These are phyloP conservation scores for Theristus sp. DNA, from an alignment of 2,888 invertebrate species.

Conservation along the genomic window DNA sequence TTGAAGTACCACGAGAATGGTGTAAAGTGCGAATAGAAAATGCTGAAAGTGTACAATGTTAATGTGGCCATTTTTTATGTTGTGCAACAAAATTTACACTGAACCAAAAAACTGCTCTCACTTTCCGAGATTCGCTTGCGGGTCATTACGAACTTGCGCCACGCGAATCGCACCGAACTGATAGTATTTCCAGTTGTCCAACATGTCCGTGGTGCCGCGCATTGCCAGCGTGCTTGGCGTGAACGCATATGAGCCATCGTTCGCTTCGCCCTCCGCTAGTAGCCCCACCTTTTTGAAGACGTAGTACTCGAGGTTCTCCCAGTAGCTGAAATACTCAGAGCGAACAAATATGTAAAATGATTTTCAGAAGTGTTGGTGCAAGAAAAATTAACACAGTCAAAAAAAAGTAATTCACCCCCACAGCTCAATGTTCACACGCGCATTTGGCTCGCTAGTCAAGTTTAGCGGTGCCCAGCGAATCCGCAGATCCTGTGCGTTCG, in stretches of 20 bases:
- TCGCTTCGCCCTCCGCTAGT: conserved; percentile 12
- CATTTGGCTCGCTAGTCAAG: conserved; percentile 9
- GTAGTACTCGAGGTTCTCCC: conserved; percentile 15
- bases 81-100: too few species aligned
- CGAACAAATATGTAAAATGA: too few species aligned
- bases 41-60: conserved; percentile 5
- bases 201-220: too few species aligned
- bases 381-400: neutral
- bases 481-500: conserved; percentile 8
- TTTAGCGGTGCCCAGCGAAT: conserved; percentile 11
- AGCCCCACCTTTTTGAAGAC: conserved; percentile 9
- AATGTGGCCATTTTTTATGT: too few species aligned
- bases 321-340: conserved; percentile 15
- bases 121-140: neutral
- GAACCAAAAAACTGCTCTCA: too few species aligned
- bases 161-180: neutral
- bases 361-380: neutral
- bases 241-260: conserved; percentile 15
- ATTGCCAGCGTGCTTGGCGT: conserved; percentile 12
- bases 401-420: conserved; percentile 11
- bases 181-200: neutral
- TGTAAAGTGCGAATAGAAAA: conserved; percentile 69
- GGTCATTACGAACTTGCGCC: neutral
- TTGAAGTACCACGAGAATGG: conserved; percentile 80
- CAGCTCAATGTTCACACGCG: conserved; percentile 13